Conservation (phyloP, 2,888 invertebrate genomes). For the Apotomis capreana region DNA sequence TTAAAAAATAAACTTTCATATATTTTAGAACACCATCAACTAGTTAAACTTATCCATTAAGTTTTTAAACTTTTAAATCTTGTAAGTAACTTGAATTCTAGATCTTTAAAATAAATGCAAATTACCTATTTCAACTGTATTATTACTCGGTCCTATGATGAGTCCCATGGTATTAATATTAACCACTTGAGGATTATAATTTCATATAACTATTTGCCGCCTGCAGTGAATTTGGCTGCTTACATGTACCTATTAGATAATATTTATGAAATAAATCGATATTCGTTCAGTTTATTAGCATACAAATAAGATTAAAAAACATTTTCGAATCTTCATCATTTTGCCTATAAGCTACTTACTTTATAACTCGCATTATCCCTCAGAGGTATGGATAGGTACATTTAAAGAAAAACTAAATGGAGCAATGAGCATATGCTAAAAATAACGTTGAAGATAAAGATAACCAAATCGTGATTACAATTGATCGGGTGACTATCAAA, state of each 20-base stretch:
- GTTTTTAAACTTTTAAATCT: conserved; percentile 19
- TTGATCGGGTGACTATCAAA: too few species aligned
- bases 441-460: too few species aligned
- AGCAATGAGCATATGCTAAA: too few species aligned
- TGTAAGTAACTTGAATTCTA: background rate
- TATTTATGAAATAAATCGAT: background rate
- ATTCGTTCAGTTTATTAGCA: background rate
- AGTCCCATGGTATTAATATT: background rate
- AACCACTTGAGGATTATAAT: too few species aligned
- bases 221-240: background rate
- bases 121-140: background rate
- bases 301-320: background rate
- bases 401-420: too few species aligned
- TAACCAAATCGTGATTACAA: too few species aligned
- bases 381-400: too few species aligned
- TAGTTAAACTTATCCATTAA: conserved; percentile 20
- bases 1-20: background rate
- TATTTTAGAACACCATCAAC: background rate
- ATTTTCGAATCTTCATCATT: too few species aligned
- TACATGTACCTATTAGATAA: background rate
- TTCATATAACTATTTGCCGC: background rate
- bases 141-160: background rate
- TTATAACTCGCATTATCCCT: too few species aligned
- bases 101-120: conserved; percentile 25
- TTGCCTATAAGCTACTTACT: too few species aligned